These are phyloP conservation scores for Macropis europaea DNA, from an alignment of 2,888 invertebrate genomes.

Conservation along the genomic window DNA sequence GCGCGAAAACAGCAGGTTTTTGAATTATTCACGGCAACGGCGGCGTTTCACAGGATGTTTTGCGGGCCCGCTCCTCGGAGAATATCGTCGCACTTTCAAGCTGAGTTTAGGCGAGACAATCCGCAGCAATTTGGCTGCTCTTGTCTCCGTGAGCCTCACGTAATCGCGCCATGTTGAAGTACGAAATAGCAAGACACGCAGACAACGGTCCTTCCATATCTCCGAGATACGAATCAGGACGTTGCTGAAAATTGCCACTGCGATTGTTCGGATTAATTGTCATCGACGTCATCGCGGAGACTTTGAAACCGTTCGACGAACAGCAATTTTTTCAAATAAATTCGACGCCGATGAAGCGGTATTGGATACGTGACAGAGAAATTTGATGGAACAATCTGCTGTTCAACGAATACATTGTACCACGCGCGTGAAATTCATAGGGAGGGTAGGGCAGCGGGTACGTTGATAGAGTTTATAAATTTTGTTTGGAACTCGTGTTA, in stretches of 20 bases:
- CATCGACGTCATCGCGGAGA: not conserved
- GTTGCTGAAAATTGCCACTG: not conserved
- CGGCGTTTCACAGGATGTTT: constrained; percentile 38
- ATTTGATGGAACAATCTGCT: too few species aligned
- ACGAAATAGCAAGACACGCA: constrained; percentile 42
- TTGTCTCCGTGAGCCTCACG: constrained; percentile 52
- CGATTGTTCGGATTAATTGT: constrained; percentile 4
- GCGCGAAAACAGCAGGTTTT: constrained; percentile 36
- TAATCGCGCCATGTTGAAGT: constrained; percentile 45
- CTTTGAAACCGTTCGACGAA: too few species aligned
- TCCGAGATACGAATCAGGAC: constrained; percentile 30
- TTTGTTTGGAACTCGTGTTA: too few species aligned
- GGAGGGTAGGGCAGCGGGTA: too few species aligned
- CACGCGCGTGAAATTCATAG: too few species aligned
- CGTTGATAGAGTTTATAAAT: too few species aligned
- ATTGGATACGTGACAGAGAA: too few species aligned
- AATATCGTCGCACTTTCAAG: constrained; percentile 43
- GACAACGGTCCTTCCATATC: constrained; percentile 24
- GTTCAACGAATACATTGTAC: too few species aligned
- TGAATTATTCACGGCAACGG: constrained; percentile 23
- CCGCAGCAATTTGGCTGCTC: constrained; percentile 53
- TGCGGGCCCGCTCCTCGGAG: constrained; percentile 20
- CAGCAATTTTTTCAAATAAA: too few species aligned
- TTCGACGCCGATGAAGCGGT: too few species aligned
- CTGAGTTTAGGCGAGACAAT: constrained; percentile 55